Conservation (phyloP, 2,113 vertebrate species). For the Neolamprologus brichardi region DNA sequence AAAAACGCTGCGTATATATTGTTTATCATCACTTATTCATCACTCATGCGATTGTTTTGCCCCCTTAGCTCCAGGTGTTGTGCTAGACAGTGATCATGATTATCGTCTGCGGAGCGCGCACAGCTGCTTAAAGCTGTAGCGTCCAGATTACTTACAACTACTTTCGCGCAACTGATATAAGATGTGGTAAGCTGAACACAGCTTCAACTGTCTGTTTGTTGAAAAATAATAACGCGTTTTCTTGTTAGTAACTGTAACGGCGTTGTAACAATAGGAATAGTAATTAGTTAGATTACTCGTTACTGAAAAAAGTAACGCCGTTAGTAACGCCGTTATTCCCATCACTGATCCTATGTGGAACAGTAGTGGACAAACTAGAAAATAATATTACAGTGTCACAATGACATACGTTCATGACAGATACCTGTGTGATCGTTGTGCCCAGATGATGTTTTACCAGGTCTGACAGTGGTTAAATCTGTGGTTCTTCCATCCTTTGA, state of each 20-base stretch:
- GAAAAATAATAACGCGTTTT: too few species aligned
- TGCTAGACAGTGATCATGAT: rapidly evolving
- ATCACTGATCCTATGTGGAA: not conserved
- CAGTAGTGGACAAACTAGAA: not conserved
- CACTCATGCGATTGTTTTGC: too few species aligned
- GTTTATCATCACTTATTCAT: too few species aligned
- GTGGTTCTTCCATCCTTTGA: not conserved
- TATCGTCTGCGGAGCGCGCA: rapidly evolving
- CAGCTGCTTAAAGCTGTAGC: too few species aligned
- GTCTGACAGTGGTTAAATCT: not conserved
- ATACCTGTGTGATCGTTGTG: not conserved
- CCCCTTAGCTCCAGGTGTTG: rapidly evolving
- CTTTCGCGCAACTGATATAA: rapidly evolving
- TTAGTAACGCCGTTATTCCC: not conserved
- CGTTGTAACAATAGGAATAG: rapidly evolving
- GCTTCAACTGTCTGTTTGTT: too few species aligned
- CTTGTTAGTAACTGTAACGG: too few species aligned
- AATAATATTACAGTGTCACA: not conserved
- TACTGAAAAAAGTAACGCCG: not conserved
- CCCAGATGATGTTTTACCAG: not conserved
- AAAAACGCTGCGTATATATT: rapidly evolving
- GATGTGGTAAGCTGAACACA: too few species aligned
- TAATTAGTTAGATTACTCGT: not conserved
- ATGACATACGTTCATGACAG: not conserved
- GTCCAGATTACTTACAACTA: rapidly evolving